Evolutionary conservation across 2,888 invertebrate species (phyloP), one percentile per base, ranked within the genome.

Genomic region (Limnephilus auricula): DNA sequence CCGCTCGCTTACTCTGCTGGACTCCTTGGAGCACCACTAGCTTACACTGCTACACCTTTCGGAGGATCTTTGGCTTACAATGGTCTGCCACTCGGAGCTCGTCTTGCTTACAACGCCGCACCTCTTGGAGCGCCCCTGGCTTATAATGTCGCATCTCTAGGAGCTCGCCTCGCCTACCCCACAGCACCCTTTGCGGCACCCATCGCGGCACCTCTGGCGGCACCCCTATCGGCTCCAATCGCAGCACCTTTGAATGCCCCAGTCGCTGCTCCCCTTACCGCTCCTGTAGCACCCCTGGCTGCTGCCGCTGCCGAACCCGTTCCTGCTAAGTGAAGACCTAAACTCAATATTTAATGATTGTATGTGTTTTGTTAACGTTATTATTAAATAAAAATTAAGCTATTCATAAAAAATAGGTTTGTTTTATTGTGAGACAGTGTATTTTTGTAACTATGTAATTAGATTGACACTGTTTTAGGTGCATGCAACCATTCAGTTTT

Each of bases 241-340:
- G 92, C 94, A 92, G 94, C 93, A 94, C 94, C 93, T 89, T 94
- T 93, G 10, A 93, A 93, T 25, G 93, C 93, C 15, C 92, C 93
- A 15, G 93, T 96, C 6, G 93, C 94, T 93, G 94, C 93, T 34
- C 79, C 90, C 31, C 82, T 79, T 15, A 45, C 78, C 30, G 92
- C 90, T n/a, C 92, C 92, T 80, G 82, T 80, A 0, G 89, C 86
- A 18, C 50, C 91, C 13, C 40, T 90, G 9, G 90, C 92, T 37
- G 90, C 92, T 31, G 91, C 92, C 78, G 92, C 92, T n/a, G 79
- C 92, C 37, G 94, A 94, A 30, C 94, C 88, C 15, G 85, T 92
- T 40, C 85, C 92, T 4, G 85, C 91, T 83, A 92, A 92, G 80
- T 92, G 89, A 92, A 79, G 88, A 31, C 2, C 31, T 50, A 12